Evolutionary conservation across 92 coral and sea anemone genomes (phyloP).

Genomic region (Heliopora coerulea): DNA sequence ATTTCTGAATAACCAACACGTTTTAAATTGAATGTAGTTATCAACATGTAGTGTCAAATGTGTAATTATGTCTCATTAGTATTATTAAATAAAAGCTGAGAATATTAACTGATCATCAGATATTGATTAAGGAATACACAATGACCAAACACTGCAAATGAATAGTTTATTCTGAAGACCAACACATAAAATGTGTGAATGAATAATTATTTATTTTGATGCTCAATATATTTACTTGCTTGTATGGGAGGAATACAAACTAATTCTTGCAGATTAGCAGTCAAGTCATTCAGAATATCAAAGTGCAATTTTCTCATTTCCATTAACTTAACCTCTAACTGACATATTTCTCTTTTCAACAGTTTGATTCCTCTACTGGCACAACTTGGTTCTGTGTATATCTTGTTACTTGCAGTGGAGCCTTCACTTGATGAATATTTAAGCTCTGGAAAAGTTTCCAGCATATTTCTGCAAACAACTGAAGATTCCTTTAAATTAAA

Average conservation of each 20-base stretch:
- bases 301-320: conserved; percentile 24
- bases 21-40: too few relatives aligned
- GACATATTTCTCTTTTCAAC: conserved; percentile 6
- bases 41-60: too few relatives aligned
- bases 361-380: conserved; percentile 13
- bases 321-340: conserved; percentile 12
- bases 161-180: too few relatives aligned
- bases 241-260: conserved; percentile 30
- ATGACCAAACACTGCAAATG: too few relatives aligned
- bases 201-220: conserved; percentile 14
- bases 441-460: conserved; percentile 24
- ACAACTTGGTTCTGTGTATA: not conserved
- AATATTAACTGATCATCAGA: too few relatives aligned
- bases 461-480: not conserved
- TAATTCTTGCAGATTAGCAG: conserved; percentile 4
- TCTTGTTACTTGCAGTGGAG: not conserved
- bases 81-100: too few relatives aligned
- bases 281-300: conserved; percentile 13
- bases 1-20: too few relatives aligned
- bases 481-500: not conserved
- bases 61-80: too few relatives aligned
- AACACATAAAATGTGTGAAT: too few relatives aligned
- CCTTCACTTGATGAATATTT: not conserved
- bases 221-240: conserved; percentile 25
- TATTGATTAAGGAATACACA: too few relatives aligned